A percentile compares a stretch with the other conserved stretches of the same genome.
Conservation (phyloP, 1,140 invertebrate genomes). For the Drosophila ficusphila region DNA sequence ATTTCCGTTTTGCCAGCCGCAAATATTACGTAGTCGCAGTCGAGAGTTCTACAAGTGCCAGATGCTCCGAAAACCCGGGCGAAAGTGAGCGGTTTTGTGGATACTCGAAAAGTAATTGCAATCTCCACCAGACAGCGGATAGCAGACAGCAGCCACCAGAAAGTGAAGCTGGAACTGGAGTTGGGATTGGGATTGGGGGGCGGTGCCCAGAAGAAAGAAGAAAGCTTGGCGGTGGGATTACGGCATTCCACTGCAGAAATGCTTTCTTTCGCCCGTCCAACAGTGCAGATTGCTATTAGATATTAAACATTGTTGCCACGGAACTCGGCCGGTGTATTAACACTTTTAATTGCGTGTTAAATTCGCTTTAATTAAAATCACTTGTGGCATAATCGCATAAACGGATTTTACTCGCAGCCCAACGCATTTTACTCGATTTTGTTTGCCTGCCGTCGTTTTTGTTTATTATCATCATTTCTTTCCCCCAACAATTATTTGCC, state of each 20-base stretch:
- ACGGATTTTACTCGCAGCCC: constrained; percentile 40
- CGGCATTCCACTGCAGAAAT: constrained; percentile 26
- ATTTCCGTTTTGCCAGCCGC: constrained; percentile 56
- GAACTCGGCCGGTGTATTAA: constrained; percentile 31
- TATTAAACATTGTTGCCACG: constrained; percentile 6
- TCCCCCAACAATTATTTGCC: constrained; percentile 37
- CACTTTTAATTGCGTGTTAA: constrained; percentile 77
- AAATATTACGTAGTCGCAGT: constrained; percentile 64
- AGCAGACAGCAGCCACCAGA: constrained; percentile 32
- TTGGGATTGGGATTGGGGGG: constrained; percentile 8
- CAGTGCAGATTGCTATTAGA: constrained; percentile 38
- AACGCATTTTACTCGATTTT: constrained; percentile 70
- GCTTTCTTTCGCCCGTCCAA: constrained; percentile 36
- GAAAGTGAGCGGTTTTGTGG: constrained; percentile 56
- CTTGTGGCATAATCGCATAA: constrained; percentile 56
- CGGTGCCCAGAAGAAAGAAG: constrained; percentile 28
- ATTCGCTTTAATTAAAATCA: constrained; percentile 77
- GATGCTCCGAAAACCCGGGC: constrained; percentile 13
- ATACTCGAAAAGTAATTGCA: constrained; percentile 41
- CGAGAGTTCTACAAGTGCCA: constrained; percentile 59
- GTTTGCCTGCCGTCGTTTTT: constrained; percentile 48
- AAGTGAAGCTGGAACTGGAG: constrained; percentile 51
- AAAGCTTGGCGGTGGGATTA: constrained; percentile 41
- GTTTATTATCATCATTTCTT: constrained; percentile 49
- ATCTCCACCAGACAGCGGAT: constrained; percentile 25